These are phyloP conservation scores for Ammodytes marinus DNA, from an alignment of 2,113 vertebrate genomes.

Conservation along the genomic window DNA sequence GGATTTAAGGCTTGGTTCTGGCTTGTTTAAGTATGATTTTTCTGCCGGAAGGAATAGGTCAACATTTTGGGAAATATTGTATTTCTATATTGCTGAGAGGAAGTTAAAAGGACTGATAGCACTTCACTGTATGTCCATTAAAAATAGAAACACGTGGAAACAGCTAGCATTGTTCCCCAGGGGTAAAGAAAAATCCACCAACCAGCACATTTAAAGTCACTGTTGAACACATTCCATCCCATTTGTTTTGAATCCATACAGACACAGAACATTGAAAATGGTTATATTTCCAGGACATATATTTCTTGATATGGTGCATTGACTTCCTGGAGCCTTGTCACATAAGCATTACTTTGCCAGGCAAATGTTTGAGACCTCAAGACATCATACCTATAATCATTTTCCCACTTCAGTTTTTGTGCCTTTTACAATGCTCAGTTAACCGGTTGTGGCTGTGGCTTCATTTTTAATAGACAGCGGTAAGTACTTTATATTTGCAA, in stretches of 20 bases:
- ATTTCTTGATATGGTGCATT: no score
- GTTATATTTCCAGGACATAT: no score
- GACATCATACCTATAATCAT: no score
- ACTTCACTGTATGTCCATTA: background rate
- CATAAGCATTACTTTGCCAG: no score
- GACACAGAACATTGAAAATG: background rate
- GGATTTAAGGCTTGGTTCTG: background rate
- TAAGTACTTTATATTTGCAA: background rate
- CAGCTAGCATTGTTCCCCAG: background rate
- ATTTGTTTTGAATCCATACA: background rate
- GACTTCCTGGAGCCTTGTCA: no score
- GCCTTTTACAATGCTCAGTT: background rate
- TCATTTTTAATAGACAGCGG: slow-evolving; percentile 1
- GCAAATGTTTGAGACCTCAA: no score
- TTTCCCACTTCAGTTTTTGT: no score
- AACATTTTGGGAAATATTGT: background rate
- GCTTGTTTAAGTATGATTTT: background rate
- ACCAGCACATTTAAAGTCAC: background rate
- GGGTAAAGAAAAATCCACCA: background rate
- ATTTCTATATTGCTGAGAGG: background rate
- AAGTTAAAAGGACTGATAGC: background rate
- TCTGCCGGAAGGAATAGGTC: background rate
- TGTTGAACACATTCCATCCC: background rate
- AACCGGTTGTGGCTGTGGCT: background rate
- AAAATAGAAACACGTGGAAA: background rate